Conservation (phyloP, 2,888 invertebrate species). For the Drosophila cognata region DNA sequence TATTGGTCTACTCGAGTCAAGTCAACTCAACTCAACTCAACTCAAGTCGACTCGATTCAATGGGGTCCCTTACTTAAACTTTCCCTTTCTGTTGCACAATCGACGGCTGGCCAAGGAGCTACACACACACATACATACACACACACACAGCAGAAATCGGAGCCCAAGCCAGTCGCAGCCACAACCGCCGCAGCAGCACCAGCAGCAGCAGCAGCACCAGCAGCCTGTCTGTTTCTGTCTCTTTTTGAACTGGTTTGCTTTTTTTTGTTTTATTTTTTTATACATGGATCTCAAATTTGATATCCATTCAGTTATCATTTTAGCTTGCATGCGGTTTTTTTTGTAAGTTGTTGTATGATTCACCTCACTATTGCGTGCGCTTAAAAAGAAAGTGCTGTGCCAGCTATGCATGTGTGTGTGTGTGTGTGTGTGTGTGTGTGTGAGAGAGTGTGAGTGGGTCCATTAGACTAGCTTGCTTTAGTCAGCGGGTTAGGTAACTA, state of each 20-base stretch:
- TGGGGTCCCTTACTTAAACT: slow-evolving; percentile 64
- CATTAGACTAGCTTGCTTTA: slow-evolving; percentile 24
- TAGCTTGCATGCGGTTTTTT: slow-evolving; percentile 12
- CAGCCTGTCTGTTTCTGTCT: slow-evolving; percentile 11
- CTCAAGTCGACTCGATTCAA: slow-evolving; percentile 3
- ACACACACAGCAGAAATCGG: background rate
- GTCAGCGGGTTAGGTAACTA: slow-evolving; percentile 46
- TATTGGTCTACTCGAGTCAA: slow-evolving; percentile 11
- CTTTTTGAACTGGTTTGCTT: slow-evolving; percentile 49
- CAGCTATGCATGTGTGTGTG: background rate
- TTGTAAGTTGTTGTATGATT: slow-evolving; percentile 33
- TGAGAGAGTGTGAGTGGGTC: slow-evolving; percentile 7
- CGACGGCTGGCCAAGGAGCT: slow-evolving; percentile 41
- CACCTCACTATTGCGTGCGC: slow-evolving; percentile 36
- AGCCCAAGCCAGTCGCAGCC: slow-evolving; percentile 8
- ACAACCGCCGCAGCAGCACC: background rate
- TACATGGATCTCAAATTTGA: slow-evolving; percentile 24
- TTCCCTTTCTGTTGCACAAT: slow-evolving; percentile 78
- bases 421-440: background rate
- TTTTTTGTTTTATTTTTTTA: slow-evolving; percentile 4
- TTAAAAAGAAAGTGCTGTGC: slow-evolving; percentile 57
- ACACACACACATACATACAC: slow-evolving; percentile 4
- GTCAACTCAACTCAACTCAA: background rate
- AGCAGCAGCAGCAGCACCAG: background rate
- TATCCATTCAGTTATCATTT: slow-evolving; percentile 45